phyloP scores from a whole-genome alignment of 2,888 invertebrate species.

The Sminthurinus aureus region DNA sequence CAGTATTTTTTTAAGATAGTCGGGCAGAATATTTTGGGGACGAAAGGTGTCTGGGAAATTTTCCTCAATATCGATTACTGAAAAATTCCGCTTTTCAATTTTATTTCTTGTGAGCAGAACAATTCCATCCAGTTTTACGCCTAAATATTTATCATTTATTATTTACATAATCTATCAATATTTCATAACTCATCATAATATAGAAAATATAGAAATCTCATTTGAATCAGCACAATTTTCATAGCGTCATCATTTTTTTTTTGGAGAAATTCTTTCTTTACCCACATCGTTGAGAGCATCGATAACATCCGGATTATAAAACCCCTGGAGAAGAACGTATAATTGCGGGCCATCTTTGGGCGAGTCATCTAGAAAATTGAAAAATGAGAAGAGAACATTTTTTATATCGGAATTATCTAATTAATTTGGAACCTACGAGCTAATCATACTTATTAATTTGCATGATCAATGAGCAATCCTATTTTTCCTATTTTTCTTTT shows the following conservation, averaged over 20 bases:
- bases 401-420: neutral
- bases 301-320: conserved; percentile 51
- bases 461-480: too few species aligned
- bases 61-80: conserved; percentile 53
- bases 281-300: conserved; percentile 51
- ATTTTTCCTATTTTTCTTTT: too few species aligned
- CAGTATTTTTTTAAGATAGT: neutral
- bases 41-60: conserved; percentile 51
- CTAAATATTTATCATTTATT: conserved; percentile 19
- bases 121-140: conserved; percentile 50
- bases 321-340: conserved; percentile 53
- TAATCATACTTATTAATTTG: too few species aligned
- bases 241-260: neutral
- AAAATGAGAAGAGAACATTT: too few species aligned
- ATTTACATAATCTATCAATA: too few species aligned
- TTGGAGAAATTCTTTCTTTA: conserved; percentile 14
- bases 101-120: conserved; percentile 49
- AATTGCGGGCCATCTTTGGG: conserved; percentile 51
- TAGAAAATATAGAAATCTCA: neutral
- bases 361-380: conserved; percentile 46
- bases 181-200: too few species aligned
- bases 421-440: too few species aligned
- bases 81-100: conserved; percentile 49
- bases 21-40: conserved; percentile 47
- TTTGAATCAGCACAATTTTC: neutral